phyloP scores from a whole-genome alignment of 2,888 invertebrate genomes.

The Diaprepes abbreviatus region DNA sequence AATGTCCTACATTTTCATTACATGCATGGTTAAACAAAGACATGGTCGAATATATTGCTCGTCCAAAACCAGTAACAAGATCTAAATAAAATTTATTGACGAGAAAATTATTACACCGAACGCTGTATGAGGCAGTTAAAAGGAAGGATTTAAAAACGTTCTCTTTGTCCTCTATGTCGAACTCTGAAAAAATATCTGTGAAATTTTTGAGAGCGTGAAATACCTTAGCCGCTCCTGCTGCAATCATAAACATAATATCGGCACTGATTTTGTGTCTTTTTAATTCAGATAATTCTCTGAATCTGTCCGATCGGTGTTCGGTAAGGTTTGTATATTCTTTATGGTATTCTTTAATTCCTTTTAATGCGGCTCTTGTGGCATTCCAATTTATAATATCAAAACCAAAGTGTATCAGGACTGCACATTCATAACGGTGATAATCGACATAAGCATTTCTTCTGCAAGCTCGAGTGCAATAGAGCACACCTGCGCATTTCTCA shows the following conservation, averaged over 20 bases:
- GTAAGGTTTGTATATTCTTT: slow-evolving; percentile 52
- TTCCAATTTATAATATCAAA: neutral
- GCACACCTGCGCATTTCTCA: slow-evolving; percentile 70
- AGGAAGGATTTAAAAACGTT: slow-evolving; percentile 31
- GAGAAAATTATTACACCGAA: neutral
- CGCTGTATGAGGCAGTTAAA: neutral
- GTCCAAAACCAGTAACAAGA: neutral
- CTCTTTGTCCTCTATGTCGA: slow-evolving; percentile 27
- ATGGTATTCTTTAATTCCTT: slow-evolving; percentile 66
- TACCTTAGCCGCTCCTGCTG: slow-evolving; percentile 74
- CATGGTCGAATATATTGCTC: slow-evolving; percentile 43
- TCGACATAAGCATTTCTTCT: slow-evolving; percentile 73
- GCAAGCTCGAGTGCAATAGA: slow-evolving; percentile 78
- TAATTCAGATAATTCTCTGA: slow-evolving; percentile 74
- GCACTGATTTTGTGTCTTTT: slow-evolving; percentile 75
- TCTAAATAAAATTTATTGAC: neutral
- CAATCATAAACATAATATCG: too few species aligned
- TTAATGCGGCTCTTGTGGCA: slow-evolving; percentile 69
- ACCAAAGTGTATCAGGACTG: neutral
- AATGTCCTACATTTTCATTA: slow-evolving; percentile 40
- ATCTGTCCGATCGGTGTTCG: slow-evolving; percentile 69
- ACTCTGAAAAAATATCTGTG: slow-evolving; percentile 70
- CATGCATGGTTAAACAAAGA: slow-evolving; percentile 51
- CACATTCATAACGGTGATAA: slow-evolving; percentile 84
- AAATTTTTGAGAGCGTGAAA: slow-evolving; percentile 73